Conservation (phyloP, 53 echinoderm and acorn worm genomes). For the Hippasteria phrygiana region DNA sequence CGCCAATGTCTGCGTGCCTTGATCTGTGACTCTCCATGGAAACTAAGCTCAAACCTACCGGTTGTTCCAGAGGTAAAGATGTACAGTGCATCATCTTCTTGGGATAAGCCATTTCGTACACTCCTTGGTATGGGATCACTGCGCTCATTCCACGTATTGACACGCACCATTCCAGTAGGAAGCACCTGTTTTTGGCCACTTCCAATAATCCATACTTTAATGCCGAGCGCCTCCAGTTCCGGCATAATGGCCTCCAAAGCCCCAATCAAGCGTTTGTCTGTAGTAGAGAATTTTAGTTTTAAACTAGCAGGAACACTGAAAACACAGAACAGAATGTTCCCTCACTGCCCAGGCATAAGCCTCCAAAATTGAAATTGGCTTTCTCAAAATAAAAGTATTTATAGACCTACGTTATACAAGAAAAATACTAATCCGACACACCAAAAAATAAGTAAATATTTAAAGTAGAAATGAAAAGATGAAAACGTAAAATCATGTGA, state of each 20-base stretch:
- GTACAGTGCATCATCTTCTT: slow-evolving; percentile 73
- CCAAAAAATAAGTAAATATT: too few relatives aligned
- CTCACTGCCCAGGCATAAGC: too few relatives aligned
- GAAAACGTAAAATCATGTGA: too few relatives aligned
- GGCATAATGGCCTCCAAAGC: slow-evolving; percentile 41
- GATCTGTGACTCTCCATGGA: neutral
- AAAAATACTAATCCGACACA: too few relatives aligned
- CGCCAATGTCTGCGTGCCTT: too few relatives aligned
- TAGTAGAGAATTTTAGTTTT: too few relatives aligned
- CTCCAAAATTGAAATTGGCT: too few relatives aligned
- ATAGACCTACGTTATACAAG: too few relatives aligned
- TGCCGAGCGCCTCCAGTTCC: slow-evolving; percentile 41
- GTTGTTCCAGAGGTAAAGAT: slow-evolving; percentile 97
- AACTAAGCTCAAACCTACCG: slow-evolving; percentile 50
- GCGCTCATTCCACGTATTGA: slow-evolving; percentile 51
- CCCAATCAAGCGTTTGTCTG: slow-evolving; percentile 8
- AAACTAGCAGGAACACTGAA: too few relatives aligned
- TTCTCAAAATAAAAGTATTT: too few relatives aligned
- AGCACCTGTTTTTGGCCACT: neutral
- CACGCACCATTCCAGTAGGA: slow-evolving; percentile 35
- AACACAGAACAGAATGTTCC: too few relatives aligned
- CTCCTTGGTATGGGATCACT: slow-evolving; percentile 52
- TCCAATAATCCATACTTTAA: slow-evolving; percentile 61
- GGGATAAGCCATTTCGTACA: slow-evolving; percentile 21
- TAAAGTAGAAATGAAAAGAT: too few relatives aligned